A percentile compares a stretch with the other conserved stretches of the same genome.
These are phyloP conservation scores for Taeniopygia guttata DNA, from an alignment of 2,797 vertebrate genomes.

Conservation along the genomic window DNA sequence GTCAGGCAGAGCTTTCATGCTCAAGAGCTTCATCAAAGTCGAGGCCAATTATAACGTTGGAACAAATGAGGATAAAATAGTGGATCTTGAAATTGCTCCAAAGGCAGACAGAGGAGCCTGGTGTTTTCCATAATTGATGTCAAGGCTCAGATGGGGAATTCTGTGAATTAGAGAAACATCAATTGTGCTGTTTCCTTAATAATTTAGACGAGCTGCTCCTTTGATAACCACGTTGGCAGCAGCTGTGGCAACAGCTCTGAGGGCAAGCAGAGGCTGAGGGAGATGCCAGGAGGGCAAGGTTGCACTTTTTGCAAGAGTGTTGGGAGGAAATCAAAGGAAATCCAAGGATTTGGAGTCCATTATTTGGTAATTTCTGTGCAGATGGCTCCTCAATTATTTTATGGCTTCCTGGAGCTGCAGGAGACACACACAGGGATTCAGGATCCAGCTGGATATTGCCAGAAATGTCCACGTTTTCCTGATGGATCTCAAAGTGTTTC, in stretches of 20 bases:
- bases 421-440: neutral
- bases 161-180: conserved; percentile 52
- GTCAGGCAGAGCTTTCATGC: neutral
- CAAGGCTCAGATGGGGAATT: conserved; percentile 43
- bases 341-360: neutral
- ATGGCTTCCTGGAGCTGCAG: neutral
- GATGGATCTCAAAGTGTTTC: neutral
- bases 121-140: conserved; percentile 57
- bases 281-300: neutral
- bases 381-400: neutral
- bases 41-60: neutral
- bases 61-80: conserved; percentile 41
- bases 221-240: conserved; percentile 6
- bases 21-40: conserved; percentile 44
- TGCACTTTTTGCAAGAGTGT: neutral
- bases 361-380: neutral
- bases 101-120: conserved; percentile 34
- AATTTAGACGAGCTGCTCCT: conserved; percentile 9
- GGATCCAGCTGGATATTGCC: neutral
- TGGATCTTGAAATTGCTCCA: conserved; percentile 43
- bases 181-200: conserved; percentile 44
- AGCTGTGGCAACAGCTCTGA: conserved; percentile 3
- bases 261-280: neutral
- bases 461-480: neutral
- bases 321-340: conserved; percentile 14